Base-by-base conservation (phyloP, 1,140 invertebrate genomes). In the Temnothorax curvispinosus region DNA sequence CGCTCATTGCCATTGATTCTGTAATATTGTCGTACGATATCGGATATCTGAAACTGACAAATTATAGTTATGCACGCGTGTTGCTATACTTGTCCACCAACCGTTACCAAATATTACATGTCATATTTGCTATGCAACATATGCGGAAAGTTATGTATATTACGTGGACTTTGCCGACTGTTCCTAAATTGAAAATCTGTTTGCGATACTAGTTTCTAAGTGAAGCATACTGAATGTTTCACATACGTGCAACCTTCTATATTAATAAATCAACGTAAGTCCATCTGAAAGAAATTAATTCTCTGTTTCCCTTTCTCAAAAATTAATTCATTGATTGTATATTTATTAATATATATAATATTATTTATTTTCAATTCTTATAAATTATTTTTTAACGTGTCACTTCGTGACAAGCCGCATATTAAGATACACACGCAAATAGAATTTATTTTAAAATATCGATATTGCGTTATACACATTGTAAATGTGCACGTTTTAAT, bases 101-200 rank as follows among this genome's bases (percentile, higher is more conserved):
- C 21, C 15, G 69, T 13, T 60, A 38, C 27, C 69, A 62, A 74
- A 81, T 81, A 81, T 84, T 84, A 50, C 2, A 74, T 74, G 27
- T 47, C 18, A 32, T 82, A 74, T 84, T 47, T 60, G 44, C 60
- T 50, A n/a, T 52, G 50, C 47, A 75, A 27, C 52, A 9, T 84
- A 47, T 77, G 13, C 44, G 9, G 41, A 60, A 82, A 72, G 67
- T 74, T 74, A 82, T 44, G 21, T 56, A n/a, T 21, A 58, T 47
- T 47, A 81, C 18, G 64, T 35, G 52, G 38, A 56, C 44, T 82
- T 13, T 3, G 41, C 27, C 27, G 6, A 58, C 52, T 18, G 8
- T 18, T 75, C 8, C 27, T 38, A 60, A 47, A 84, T 74, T 82
- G 52, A 58, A 72, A 74, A 60, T 60, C 65, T 44, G 74, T 88